These are phyloP conservation scores for Drosophila santomea DNA, from an alignment of 1,140 invertebrate species.

Conservation along the genomic window DNA sequence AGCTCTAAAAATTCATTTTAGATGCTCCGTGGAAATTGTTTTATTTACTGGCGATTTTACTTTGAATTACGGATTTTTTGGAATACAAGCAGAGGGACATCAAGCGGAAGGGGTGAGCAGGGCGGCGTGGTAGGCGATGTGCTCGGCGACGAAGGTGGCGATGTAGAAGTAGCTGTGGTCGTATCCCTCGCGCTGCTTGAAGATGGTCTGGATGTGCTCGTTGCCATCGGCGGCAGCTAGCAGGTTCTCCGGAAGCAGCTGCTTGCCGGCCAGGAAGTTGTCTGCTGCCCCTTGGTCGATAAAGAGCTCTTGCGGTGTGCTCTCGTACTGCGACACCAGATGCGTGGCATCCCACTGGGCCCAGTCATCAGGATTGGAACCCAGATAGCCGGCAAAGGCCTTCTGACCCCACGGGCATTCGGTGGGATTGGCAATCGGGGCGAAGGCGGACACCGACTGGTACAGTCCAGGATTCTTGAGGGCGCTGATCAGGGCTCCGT, in stretches of 20 bases:
- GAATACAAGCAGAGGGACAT: conserved; percentile 12
- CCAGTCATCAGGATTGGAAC: conserved; percentile 89
- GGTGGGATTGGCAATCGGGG: conserved; percentile 96
- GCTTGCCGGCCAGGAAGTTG: conserved; percentile 91
- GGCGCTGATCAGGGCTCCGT: conserved; percentile 96
- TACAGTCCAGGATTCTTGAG: conserved; percentile 96
- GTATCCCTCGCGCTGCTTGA: conserved; percentile 94
- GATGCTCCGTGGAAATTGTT: not conserved
- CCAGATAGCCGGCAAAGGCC: conserved; percentile 95
- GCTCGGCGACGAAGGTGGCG: conserved; percentile 96
- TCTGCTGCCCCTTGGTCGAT: conserved; percentile 95
- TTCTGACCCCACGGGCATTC: conserved; percentile 95
- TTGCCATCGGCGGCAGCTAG: conserved; percentile 89
- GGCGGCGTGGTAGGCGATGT: conserved; percentile 95
- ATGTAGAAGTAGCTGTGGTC: conserved; percentile 99
- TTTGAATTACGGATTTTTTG: not conserved
- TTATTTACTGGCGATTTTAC: conserved; percentile 19
- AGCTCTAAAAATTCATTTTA: not conserved
- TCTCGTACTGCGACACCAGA: conserved; percentile 93
- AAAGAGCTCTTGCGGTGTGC: conserved; percentile 92
- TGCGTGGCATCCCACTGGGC: conserved; percentile 95
- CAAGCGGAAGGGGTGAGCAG: conserved; percentile 86
- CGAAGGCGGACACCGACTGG: conserved; percentile 97
- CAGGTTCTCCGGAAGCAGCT: conserved; percentile 95
- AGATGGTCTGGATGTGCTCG: conserved; percentile 89